phyloP scores from a whole-genome alignment of 2,113 vertebrate genomes.

The Ceratotherium simum region DNA sequence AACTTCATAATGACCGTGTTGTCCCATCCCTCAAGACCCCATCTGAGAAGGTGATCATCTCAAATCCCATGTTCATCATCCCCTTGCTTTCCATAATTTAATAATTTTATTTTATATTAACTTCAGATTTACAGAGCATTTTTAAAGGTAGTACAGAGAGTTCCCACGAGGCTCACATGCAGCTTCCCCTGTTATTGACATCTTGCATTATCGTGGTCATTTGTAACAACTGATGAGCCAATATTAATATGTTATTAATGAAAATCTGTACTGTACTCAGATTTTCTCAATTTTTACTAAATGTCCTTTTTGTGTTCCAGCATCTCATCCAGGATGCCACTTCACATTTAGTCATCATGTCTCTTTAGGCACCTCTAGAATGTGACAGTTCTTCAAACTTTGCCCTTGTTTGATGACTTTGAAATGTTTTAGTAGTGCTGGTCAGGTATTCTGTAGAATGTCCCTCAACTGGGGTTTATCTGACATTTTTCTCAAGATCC shows the following conservation, averaged over 20 bases:
- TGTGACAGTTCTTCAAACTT: background rate
- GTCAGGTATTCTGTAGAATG: background rate
- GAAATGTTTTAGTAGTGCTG: background rate
- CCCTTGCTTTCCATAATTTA: background rate
- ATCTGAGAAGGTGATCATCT: background rate
- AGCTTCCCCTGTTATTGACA: background rate
- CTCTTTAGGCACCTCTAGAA: background rate
- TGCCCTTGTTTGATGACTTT: background rate
- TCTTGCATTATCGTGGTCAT: background rate
- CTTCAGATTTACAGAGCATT: background rate
- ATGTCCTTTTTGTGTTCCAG: background rate
- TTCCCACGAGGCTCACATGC: background rate
- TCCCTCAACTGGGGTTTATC: background rate
- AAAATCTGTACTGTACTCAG: background rate
- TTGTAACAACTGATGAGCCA: too few species aligned
- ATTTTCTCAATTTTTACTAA: background rate
- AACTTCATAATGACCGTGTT: background rate
- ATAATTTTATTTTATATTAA: background rate
- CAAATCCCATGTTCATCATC: background rate
- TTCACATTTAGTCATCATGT: too few species aligned
- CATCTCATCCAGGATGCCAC: rapidly evolving
- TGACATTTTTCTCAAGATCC: background rate
- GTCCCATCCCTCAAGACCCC: rapidly evolving
- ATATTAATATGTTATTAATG: background rate
- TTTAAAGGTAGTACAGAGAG: background rate